A percentile compares a stretch with the other conserved stretches of the same genome.
Evolutionary conservation across 2,113 vertebrate genomes (phyloP).

Genomic region (Psilopsiagon aurifrons): DNA sequence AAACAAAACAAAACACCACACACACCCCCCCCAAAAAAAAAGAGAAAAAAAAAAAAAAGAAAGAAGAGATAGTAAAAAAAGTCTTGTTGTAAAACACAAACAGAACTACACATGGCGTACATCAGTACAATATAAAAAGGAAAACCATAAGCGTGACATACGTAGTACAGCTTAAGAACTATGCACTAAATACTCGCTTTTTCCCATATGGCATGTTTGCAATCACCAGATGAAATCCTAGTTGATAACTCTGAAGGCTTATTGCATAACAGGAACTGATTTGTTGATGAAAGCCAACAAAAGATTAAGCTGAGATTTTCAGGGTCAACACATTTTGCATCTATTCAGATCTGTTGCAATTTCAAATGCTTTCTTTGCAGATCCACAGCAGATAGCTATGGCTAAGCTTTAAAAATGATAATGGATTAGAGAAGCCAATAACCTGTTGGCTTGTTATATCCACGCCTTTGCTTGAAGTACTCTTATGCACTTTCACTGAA

Average conservation of each 20-base stretch:
- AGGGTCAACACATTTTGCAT: slow-evolving; percentile 39
- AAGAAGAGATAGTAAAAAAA: not conserved
- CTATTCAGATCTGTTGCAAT: slow-evolving; percentile 42
- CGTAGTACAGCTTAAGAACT: not conserved
- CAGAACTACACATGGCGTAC: not conserved
- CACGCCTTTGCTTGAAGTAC: not conserved
- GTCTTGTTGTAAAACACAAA: not conserved
- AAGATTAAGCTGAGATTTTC: slow-evolving; percentile 68
- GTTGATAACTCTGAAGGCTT: slow-evolving; percentile 24
- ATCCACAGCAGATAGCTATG: not conserved
- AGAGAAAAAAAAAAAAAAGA: too few species aligned
- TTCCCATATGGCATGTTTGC: slow-evolving; percentile 20
- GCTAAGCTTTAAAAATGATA: slow-evolving; percentile 36
- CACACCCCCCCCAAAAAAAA: not conserved
- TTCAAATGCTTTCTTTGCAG: slow-evolving; percentile 47
- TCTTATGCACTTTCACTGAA: not conserved
- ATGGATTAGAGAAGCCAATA: slow-evolving; percentile 23
- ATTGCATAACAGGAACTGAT: slow-evolving; percentile 59
- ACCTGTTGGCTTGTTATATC: not conserved
- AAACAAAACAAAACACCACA: too few species aligned
- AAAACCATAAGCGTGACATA: not conserved
- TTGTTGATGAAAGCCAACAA: slow-evolving; percentile 47
- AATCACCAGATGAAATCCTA: slow-evolving; percentile 32
- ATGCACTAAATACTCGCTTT: not conserved
- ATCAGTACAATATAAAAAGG: not conserved